A percentile compares a stretch with the other conserved stretches of the same genome.
These are phyloP conservation scores for Chymomyza amoena DNA, from an alignment of 2,888 invertebrate genomes.

Conservation along the genomic window DNA sequence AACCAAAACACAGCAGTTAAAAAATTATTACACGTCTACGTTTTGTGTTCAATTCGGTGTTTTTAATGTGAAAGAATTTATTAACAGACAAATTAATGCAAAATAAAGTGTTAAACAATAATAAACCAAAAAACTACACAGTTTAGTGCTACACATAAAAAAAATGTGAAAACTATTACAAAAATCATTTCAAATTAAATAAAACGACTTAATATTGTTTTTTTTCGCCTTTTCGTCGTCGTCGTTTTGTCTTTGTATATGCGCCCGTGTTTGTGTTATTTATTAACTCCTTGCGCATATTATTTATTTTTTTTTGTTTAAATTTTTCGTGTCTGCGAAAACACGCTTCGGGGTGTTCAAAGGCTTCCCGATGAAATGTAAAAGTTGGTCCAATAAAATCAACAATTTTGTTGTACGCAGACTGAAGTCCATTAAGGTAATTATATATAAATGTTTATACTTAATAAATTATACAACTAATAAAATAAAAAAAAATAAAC, in stretches of 20 bases:
- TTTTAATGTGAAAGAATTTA: not conserved
- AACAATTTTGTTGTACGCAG: slow-evolving; percentile 78
- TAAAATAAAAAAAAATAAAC: not conserved
- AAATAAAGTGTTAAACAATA: too few species aligned
- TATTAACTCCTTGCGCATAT: not conserved
- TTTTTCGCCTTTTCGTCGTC: not conserved
- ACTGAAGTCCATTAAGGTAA: slow-evolving; percentile 78
- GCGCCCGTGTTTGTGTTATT: slow-evolving; percentile 18
- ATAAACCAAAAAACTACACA: too few species aligned
- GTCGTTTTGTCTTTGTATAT: not conserved
- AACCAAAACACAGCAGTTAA: not conserved
- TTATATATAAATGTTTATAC: slow-evolving; percentile 8
- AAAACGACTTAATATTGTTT: not conserved
- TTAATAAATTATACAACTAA: not conserved
- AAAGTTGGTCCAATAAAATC: slow-evolving; percentile 79
- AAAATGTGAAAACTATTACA: not conserved
- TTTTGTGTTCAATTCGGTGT: not conserved
- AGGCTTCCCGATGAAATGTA: slow-evolving; percentile 79
- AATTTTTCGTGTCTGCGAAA: slow-evolving; percentile 21
- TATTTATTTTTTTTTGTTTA: slow-evolving; percentile 13
- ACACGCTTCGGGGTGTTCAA: slow-evolving; percentile 20
- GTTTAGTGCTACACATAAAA: too few species aligned
- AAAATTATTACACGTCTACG: slow-evolving; percentile 6
- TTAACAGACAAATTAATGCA: not conserved
- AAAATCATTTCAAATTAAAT: not conserved